Evolutionary conservation across 2,113 vertebrate genomes (phyloP), one percentile per base, ranked within the genome.

Genomic region (Solenodon paradoxus): DNA sequence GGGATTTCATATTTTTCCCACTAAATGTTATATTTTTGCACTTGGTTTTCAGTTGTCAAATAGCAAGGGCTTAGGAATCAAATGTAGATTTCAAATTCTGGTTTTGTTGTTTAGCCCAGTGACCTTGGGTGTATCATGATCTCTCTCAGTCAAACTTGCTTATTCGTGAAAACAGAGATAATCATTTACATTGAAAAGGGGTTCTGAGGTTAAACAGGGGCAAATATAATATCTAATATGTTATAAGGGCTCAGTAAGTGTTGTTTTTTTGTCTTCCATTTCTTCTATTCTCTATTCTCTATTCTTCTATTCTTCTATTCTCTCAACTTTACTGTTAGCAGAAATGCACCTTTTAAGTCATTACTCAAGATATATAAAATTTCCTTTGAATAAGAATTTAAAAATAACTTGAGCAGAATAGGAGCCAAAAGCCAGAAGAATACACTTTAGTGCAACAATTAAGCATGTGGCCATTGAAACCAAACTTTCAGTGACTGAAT

Each of bases 371-470:
- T 79, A 38, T 82, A 79, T 22, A 75, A 61, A 49, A 38, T 49
- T 75, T 78, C 69, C 26, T 83, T 83, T 82, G 69, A 83, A 47
- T 78, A 47, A 64, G 32, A 89, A 80, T 59, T 68, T 90, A 93
- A 93, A 69, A 49, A 17, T 30, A 59, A 88, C 24, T 88, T 81
- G 59, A 90, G 20, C 30, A 64, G 47, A 92, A 80, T 7, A 71
- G 20, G 47, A 80, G 59, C 35, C 45, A 59, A 47, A 16, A 40
- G 20, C 7, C 63, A 55, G 57, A 95, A 93, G 66, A 90, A 66
- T 35, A 64, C 32, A 30, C 22, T 40, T 74, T n/a, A 69, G 4
- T 42, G 22, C 38, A 28, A 35, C 7, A 51, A 47, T 69, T 51
- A 75, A 91, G 28, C 13, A 10, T 20, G 20, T 12, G 20, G 61